Evolutionary conservation across 2,797 vertebrate species (phyloP).

Genomic region (Mormyrops attenuatus): DNA sequence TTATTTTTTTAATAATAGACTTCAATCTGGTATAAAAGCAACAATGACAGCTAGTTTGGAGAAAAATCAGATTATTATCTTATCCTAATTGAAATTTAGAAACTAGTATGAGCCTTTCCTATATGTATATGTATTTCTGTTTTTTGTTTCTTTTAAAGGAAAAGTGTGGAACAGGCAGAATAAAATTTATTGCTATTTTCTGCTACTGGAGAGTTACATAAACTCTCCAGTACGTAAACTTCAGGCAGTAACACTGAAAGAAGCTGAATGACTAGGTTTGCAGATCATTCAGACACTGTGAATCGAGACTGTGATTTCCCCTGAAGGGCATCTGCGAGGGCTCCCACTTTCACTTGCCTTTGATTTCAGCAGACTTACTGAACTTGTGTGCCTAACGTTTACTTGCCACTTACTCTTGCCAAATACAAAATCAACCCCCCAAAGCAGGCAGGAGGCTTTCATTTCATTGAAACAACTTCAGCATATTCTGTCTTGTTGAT

Average conservation of each 20-base stretch:
- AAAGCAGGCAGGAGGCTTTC: not conserved
- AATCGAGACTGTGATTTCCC: not conserved
- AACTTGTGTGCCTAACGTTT: not conserved
- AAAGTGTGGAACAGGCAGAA: not conserved
- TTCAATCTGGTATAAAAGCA: conserved; percentile 33
- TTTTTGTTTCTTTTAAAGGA: not conserved
- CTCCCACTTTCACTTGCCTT: not conserved
- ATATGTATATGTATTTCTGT: not conserved
- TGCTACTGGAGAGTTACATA: not conserved
- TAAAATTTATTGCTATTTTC: not conserved
- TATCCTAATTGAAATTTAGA: not conserved
- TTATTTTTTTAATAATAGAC: not conserved
- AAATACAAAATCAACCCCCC: not conserved
- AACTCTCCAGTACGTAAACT: not conserved
- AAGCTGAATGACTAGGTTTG: not conserved
- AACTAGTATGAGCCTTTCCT: not conserved
- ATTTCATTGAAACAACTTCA: not conserved
- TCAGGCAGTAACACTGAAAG: not conserved
- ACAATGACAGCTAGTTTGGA: conserved; percentile 7
- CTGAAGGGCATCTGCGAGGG: not conserved
- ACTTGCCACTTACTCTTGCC: not conserved
- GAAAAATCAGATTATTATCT: not conserved
- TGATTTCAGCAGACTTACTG: not conserved
- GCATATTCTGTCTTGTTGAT: not conserved
- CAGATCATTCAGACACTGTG: not conserved